Evolutionary conservation across 2,113 vertebrate species (phyloP), one percentile per base, ranked within the genome.

Genomic region (Enhydra lutris): DNA sequence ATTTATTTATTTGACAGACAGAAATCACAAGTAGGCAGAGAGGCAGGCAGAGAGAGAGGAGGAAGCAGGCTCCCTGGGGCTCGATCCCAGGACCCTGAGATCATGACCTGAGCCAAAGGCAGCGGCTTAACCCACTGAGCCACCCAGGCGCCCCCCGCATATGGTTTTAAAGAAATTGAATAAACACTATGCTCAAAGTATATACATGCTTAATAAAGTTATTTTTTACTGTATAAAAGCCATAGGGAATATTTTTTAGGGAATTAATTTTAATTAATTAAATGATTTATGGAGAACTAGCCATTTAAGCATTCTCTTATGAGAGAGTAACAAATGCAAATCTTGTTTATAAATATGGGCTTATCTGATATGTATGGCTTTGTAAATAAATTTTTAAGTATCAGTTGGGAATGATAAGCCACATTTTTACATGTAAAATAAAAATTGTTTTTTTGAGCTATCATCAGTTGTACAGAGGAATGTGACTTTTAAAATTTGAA

Each of bases 171-270:
- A 82, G 92, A 85, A 65, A 31, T 63, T 63, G 61, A 92, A 36
- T 69, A 80, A 95, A 90, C 21, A 79, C 50, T 73, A 6, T 92
- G 74, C 3, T 80, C 21, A 89, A 50, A 20, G 57, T 93, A 50
- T 76, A 87, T 91, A 47, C 12, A 55, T 69, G 59, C 63, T 82
- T 87, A 86, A 45, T 95, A 91, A 92, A 61, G 8, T 94, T 93
- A 79, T 76, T 79, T 50, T 86, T 86, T 97, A 80, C 80, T 92
- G 67, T 92, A 47, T 71, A 45, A 96, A 95, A 88, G 17, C 50
- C 84, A 18, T 24, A 95, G 11, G 21, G 39, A 93, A 50, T 87
- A 69, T 3, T 45, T 88, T 76, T 88, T 5, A 69, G 31, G 65
- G 20, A 95, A 71, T 90, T 80, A 94, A 71, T 6, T 78, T 65